Evolutionary conservation across 2,888 invertebrate species (phyloP).

Genomic region (Melinopterus prodromus): DNA sequence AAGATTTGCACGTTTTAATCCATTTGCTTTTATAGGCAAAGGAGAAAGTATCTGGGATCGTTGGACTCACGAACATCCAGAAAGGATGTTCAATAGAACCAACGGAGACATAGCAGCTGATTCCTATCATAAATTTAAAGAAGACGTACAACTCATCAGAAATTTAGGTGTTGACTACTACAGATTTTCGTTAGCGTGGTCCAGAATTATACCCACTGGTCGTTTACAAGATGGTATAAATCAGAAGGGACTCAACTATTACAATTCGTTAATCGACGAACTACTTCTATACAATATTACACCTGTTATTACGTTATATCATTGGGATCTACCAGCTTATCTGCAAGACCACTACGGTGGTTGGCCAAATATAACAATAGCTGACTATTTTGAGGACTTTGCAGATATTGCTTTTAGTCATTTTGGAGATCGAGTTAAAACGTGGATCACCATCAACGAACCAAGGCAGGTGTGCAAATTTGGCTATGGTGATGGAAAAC

Average conservation of each 20-base stretch:
- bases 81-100: slow-evolving; percentile 64
- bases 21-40: slow-evolving; percentile 61
- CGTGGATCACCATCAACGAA: slow-evolving; percentile 43
- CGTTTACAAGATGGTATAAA: slow-evolving; percentile 64
- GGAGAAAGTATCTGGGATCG: slow-evolving; percentile 75
- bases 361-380: slow-evolving; percentile 69
- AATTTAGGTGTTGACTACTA: slow-evolving; percentile 66
- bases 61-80: slow-evolving; percentile 64
- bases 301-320: slow-evolving; percentile 70
- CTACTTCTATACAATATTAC: slow-evolving; percentile 63
- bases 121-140: slow-evolving; percentile 70
- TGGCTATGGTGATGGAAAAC: slow-evolving; percentile 29
- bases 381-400: slow-evolving; percentile 68
- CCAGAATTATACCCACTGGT: slow-evolving; percentile 70
- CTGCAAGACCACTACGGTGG: slow-evolving; percentile 67
- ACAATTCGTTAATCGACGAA: slow-evolving; percentile 68
- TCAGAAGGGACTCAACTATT: slow-evolving; percentile 69
- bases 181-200: slow-evolving; percentile 73
- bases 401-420: slow-evolving; percentile 64
- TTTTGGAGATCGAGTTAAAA: slow-evolving; percentile 57
- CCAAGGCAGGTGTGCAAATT: slow-evolving; percentile 36
- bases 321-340: slow-evolving; percentile 71
- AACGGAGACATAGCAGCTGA: slow-evolving; percentile 73
- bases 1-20: slow-evolving; percentile 30
- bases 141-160: slow-evolving; percentile 68